A percentile compares a stretch with the other conserved stretches of the same genome.
Conservation (phyloP, 2,797 vertebrate genomes). For the Hylomyscus alleni region DNA sequence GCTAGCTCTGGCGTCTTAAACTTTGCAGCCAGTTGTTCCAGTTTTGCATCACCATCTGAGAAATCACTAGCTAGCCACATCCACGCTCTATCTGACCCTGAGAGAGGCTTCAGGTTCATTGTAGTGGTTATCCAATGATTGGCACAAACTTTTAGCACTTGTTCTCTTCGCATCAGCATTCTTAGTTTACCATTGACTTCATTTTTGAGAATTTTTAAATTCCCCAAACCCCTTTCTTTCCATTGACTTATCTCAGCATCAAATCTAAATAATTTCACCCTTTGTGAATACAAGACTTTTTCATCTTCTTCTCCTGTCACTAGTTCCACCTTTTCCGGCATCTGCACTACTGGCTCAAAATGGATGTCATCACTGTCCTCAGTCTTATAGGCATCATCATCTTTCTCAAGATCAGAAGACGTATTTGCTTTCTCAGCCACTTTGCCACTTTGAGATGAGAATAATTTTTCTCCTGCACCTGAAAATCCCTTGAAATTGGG, state of each 20-base stretch:
- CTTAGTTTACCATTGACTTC: conserved; percentile 94
- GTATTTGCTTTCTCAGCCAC: conserved; percentile 84
- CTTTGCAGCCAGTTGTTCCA: conserved; percentile 97
- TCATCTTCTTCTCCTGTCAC: conserved; percentile 99
- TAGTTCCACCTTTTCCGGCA: conserved; percentile 98
- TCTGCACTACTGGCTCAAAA: conserved; percentile 99
- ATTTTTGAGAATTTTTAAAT: conserved; percentile 97
- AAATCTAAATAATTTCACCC: conserved; percentile 98
- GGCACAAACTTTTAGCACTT: conserved; percentile 98
- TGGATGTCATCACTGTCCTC: conserved; percentile 98
- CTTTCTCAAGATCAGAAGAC: conserved; percentile 91
- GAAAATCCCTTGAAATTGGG: conserved; percentile 95
- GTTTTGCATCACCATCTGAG: conserved; percentile 95
- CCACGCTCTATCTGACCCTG: conserved; percentile 98
- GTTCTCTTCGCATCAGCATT: conserved; percentile 98
- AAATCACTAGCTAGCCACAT: conserved; percentile 98
- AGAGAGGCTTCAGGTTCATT: conserved; percentile 97
- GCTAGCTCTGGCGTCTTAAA: conserved; percentile 97
- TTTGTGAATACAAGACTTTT: conserved; percentile 94
- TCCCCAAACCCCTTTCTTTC: conserved; percentile 98
- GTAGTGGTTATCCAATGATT: conserved; percentile 99
- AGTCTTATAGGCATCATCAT: conserved; percentile 96
- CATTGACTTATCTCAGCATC: conserved; percentile 95
- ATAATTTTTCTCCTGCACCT: conserved; percentile 94
- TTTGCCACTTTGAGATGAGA: conserved; percentile 89